These are phyloP conservation scores for Pelobates cultripes DNA, from an alignment of 2,797 vertebrate genomes.

Conservation along the genomic window DNA sequence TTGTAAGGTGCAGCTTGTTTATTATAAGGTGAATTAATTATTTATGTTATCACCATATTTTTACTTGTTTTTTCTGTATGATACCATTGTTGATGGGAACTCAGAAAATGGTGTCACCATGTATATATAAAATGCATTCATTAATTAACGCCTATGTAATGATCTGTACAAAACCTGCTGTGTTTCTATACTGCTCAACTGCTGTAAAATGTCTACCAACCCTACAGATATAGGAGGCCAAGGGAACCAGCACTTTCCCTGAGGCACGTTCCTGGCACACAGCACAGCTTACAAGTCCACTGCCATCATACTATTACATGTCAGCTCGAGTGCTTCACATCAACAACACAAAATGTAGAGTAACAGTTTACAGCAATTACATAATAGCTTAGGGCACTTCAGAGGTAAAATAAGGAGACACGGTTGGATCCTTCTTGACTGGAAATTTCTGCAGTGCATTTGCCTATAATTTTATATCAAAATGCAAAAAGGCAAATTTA, in stretches of 20 bases:
- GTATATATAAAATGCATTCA: too few relatives aligned
- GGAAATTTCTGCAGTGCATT: background rate
- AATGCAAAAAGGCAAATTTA: too few relatives aligned
- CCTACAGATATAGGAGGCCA: background rate
- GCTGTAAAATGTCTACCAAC: background rate
- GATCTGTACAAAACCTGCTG: too few relatives aligned
- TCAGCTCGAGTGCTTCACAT: slow-evolving; percentile 24
- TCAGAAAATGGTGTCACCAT: too few relatives aligned
- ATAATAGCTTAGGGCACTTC: slow-evolving; percentile 39
- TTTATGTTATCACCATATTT: too few relatives aligned
- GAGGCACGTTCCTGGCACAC: slow-evolving; percentile 12
- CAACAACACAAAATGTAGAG: slow-evolving; percentile 20
- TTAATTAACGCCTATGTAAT: too few relatives aligned
- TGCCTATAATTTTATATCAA: too few relatives aligned
- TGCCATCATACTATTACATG: slow-evolving; percentile 25
- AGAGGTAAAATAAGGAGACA: slow-evolving; percentile 22
- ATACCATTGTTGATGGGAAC: too few relatives aligned
- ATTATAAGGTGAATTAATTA: too few relatives aligned
- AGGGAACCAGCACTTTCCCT: slow-evolving; percentile 17
- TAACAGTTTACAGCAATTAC: slow-evolving; percentile 39
- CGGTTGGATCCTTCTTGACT: slow-evolving; percentile 34
- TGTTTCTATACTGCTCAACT: background rate
- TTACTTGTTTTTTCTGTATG: too few relatives aligned
- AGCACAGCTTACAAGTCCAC: slow-evolving; percentile 9
- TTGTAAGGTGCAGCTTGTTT: too few relatives aligned